A percentile compares a stretch with the other conserved stretches of the same genome.
Evolutionary conservation across 2,797 vertebrate genomes (phyloP).

Genomic region (Ibycter americanus): DNA sequence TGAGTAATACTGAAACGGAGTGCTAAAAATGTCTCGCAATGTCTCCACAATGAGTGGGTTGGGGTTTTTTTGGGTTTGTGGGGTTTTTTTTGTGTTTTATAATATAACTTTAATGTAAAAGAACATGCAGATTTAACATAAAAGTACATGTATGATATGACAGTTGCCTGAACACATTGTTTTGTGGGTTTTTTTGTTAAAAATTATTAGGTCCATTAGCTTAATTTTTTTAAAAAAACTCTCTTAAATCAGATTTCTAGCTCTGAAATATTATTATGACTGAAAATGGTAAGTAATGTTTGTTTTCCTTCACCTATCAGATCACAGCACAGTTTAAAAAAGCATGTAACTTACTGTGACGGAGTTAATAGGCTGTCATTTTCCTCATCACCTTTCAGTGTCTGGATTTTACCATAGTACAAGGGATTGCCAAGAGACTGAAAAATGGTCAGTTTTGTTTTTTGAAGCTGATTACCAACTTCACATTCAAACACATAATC

Average conservation of each 20-base stretch:
- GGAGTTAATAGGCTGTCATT: conserved; percentile 85
- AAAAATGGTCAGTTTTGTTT: conserved; percentile 93
- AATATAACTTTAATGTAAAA: not conserved
- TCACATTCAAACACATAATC: conserved; percentile 98
- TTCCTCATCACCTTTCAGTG: conserved; percentile 88
- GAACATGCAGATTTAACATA: not conserved
- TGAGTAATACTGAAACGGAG: not conserved
- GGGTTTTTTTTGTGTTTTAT: not conserved
- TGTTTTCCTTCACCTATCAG: not conserved
- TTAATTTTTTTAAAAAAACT: not conserved
- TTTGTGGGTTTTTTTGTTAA: not conserved
- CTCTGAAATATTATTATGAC: not conserved
- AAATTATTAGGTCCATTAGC: not conserved
- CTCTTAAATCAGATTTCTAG: not conserved
- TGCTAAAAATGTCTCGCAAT: not conserved
- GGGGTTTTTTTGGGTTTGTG: not conserved
- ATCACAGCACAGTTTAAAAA: not conserved
- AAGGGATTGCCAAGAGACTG: conserved; percentile 94
- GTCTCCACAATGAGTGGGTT: not conserved
- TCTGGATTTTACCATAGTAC: conserved; percentile 97
- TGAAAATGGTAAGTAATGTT: not conserved
- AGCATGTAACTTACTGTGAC: conserved; percentile 85
- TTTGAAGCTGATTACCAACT: conserved; percentile 89
- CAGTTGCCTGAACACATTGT: not conserved
- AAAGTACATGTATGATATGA: not conserved